These are phyloP conservation scores for Crypturellus undulatus DNA, from an alignment of 2,113 vertebrate species.

Conservation along the genomic window DNA sequence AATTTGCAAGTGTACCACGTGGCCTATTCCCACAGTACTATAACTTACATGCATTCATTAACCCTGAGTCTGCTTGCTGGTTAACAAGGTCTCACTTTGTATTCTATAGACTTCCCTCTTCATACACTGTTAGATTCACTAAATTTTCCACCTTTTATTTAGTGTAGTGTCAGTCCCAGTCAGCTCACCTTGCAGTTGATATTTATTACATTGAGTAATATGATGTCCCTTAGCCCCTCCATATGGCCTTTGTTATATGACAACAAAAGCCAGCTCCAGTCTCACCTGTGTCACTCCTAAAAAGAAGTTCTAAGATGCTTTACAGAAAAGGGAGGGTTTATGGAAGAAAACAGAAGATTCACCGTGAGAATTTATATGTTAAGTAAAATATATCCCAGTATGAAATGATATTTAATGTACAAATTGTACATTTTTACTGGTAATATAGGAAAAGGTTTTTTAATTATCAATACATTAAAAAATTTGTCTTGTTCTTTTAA, in stretches of 20 bases:
- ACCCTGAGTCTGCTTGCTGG: background rate
- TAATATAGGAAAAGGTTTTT: background rate
- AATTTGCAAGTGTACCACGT: background rate
- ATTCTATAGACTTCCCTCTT: background rate
- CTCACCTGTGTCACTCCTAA: conserved; percentile 10
- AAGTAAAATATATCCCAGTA: background rate
- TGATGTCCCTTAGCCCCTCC: background rate
- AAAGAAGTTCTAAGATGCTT: background rate
- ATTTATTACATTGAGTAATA: conserved; percentile 37
- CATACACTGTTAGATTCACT: background rate
- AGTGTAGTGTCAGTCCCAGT: background rate
- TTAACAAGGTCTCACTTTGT: conserved; percentile 6
- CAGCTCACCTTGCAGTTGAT: conserved; percentile 26
- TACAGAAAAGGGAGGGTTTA: background rate
- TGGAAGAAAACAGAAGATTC: background rate
- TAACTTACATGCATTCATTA: background rate
- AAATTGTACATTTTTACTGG: background rate
- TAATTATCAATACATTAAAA: background rate
- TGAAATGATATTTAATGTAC: background rate
- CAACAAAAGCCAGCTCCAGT: background rate
- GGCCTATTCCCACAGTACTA: background rate
- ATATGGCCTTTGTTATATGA: conserved; percentile 35
- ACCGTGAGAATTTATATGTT: background rate
- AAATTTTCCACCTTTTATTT: conserved; percentile 26
- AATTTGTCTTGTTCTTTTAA: background rate